Evolutionary conservation across 2,113 vertebrate genomes (phyloP), one percentile per base, ranked within the genome.

Genomic region (Zeus faber): DNA sequence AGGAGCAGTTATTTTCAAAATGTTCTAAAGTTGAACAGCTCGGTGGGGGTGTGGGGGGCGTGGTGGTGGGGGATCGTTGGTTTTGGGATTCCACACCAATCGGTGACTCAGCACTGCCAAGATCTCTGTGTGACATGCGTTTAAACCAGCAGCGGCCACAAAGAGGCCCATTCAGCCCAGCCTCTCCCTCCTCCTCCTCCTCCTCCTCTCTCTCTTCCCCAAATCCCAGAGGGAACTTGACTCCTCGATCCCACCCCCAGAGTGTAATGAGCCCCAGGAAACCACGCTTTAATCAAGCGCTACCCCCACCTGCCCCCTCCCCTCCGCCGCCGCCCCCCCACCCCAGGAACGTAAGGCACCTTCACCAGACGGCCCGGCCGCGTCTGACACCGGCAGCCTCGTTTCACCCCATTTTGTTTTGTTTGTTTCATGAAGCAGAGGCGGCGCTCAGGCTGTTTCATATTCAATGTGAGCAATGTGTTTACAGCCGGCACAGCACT

Each of bases 91-190:
- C 39, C 10, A 64, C 62, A 64, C 23, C 11, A 2, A 65, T 58
- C 21, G 21, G 76, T 84, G 80, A 83, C 76, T 83, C 74, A 79
- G 80, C 81, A 68, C 57, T 48, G 49, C 67, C 68, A 76, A 68
- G 73, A 65, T 66, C 48, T 33, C 70, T 69, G 6, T 70, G 64
- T 85, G 79, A 85, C 82, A 83, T 73, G 80, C 58, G 66, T 84
- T 80, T 72, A 80, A 85, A 81, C 67, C 56, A 80, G 77, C 70
- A 50, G 68, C 18, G 24, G 57, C 76, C 57, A 88, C 86, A 89
- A 87, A 85, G 82, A 61, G 61, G 31, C 52, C 62, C 69, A 78
- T 87, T 87, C 77, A 87, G 35, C 48, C 41, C 14, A 48, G 16
- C 3, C 16, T 17, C 6, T 6, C 25, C 54, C 35, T 46, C 57